These are phyloP conservation scores for Sebastes hopkinsi DNA, from an alignment of 2,797 vertebrate species.

Conservation along the genomic window DNA sequence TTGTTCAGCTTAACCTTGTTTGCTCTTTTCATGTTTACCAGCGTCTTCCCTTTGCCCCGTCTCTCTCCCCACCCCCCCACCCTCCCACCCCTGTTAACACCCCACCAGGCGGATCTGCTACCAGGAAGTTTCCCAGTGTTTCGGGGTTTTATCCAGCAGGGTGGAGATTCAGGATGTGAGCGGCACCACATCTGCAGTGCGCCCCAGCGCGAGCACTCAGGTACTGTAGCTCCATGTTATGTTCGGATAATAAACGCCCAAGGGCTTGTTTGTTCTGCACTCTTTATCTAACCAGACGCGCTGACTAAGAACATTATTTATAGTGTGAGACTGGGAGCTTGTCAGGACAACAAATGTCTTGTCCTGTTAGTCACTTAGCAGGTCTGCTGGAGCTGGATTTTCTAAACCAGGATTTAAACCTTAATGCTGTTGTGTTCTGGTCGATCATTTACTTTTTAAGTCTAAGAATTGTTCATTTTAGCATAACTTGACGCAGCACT, in stretches of 20 bases:
- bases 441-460: background rate
- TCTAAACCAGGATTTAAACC: background rate
- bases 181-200: constrained; percentile 91
- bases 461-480: background rate
- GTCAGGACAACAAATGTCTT: constrained; percentile 19
- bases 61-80: background rate
- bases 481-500: background rate
- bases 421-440: background rate
- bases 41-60: background rate
- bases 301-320: constrained; percentile 49
- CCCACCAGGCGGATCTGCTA: constrained; percentile 94
- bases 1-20: background rate
- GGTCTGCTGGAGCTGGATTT: background rate
- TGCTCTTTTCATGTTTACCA: constrained; percentile 8
- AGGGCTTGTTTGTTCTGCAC: constrained; percentile 39
- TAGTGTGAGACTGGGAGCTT: constrained; percentile 26
- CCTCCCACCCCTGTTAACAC: background rate
- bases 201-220: constrained; percentile 98
- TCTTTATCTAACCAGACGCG: constrained; percentile 21
- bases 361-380: constrained; percentile 3
- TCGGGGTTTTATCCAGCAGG: constrained; percentile 94
- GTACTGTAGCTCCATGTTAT: constrained; percentile 66
- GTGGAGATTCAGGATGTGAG: constrained; percentile 97
- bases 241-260: constrained; percentile 25
- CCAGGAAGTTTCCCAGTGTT: constrained; percentile 98